Evolutionary conservation across 1,140 invertebrate species (phyloP), one percentile per base, ranked within the genome.

Genomic region (Archivesica marissinica): DNA sequence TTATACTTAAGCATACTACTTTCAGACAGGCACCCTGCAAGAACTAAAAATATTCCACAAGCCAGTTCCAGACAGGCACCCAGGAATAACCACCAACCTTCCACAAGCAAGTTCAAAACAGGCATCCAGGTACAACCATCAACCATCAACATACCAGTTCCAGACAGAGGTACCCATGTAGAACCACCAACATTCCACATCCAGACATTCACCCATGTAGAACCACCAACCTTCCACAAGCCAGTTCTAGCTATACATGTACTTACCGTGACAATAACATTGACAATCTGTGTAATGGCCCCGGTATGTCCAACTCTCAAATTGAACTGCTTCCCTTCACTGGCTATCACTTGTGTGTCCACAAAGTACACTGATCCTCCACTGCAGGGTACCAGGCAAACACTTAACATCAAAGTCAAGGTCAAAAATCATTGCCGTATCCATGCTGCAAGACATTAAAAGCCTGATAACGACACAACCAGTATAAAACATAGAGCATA

Each of bases 251-350:
- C n/a, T n/a, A n/a, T n/a, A n/a, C n/a, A n/a, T n/a, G n/a, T 39
- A 89, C 88, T 85, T 87, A 92, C 91, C 30, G 59, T 41, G 30
- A 91, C 90, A 39, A 91, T 88, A 20, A 90, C 89, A 64, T 88
- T 86, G 17, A 92, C 56, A 13, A 87, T 78, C n/a, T 85, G 64
- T 30, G 86, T 86, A 33, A 89, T 68, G 11, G 41, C 20, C 13
- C 89, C 90, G 25, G 81, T 86, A 61, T 85, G 87, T 39, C 83
- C 50, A 9, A 92, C 74, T n/a, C 87, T 68, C 17, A 91, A 44
- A 30, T 50, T 80, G 47, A 92, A 92, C 81, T 91, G 88, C 2
- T 88, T 86, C 39, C 91, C 91, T 82, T 92, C 91, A 28, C 87
- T 59, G 0, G 88, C 89, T 25, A 80, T 28, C 0, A 90, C 30